Evolutionary conservation across 2,888 invertebrate genomes (phyloP).

Genomic region (Gastracanthus pulcherrimus): DNA sequence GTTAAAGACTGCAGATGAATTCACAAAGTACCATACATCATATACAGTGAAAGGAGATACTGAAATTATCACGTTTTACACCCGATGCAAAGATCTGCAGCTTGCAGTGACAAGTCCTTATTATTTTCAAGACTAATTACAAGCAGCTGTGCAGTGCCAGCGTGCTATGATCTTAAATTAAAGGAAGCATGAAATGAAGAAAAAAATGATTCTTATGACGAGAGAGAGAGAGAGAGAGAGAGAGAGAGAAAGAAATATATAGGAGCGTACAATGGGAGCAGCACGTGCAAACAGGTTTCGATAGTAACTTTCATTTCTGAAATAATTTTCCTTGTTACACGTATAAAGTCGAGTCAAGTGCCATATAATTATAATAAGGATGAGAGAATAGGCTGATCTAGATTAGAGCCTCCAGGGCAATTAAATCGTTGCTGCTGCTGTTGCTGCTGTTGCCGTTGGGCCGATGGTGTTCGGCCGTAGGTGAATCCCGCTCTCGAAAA

Average conservation of each 20-base stretch:
- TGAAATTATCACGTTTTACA: constrained; percentile 11
- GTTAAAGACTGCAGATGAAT: neutral
- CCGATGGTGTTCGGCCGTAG: no score
- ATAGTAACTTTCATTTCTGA: neutral
- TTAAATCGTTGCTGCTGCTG: constrained; percentile 34
- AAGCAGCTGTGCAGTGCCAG: neutral
- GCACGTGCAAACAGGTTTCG: neutral
- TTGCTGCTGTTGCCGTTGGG: no score
- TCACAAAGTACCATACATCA: neutral
- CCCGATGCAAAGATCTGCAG: neutral
- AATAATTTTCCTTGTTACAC: constrained; percentile 25
- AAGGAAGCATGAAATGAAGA: neutral
- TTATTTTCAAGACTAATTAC: constrained; percentile 9
- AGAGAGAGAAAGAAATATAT: no score
- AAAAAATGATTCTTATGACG: neutral
- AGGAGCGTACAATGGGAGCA: neutral
- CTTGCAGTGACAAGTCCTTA: neutral
- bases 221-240: neutral
- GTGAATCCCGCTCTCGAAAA: neutral
- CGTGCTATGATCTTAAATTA: neutral
- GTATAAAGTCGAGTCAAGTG: neutral
- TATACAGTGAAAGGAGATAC: neutral
- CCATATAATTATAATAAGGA: constrained; percentile 34
- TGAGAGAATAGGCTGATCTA: constrained; percentile 41
- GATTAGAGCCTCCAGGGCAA: constrained; percentile 37